Conservation (phyloP, 2,797 vertebrate genomes). For the Sebastolobus alascanus region DNA sequence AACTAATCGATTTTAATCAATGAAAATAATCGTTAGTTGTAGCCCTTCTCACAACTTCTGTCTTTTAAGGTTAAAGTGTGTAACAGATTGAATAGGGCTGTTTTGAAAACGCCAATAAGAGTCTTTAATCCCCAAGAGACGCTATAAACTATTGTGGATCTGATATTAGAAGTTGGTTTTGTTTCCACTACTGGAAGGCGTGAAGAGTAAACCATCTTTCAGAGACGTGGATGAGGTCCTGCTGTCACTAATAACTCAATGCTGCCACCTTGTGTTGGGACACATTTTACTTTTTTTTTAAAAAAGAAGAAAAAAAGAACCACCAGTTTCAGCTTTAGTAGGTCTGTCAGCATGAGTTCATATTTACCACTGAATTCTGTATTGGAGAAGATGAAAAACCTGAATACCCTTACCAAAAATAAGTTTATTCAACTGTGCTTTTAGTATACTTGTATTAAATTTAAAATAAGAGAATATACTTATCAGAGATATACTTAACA, state of each 20-base stretch:
- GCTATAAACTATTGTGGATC: background rate
- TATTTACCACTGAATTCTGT: conserved; percentile 18
- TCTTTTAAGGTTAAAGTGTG: background rate
- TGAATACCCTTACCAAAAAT: background rate
- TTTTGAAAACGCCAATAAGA: background rate
- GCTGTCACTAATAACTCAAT: conserved; percentile 75
- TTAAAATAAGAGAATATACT: no score
- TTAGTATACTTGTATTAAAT: no score
- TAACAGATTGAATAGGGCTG: background rate
- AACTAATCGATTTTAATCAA: no score
- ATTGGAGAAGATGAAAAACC: background rate
- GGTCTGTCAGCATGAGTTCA: conserved; percentile 10
- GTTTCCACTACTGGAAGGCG: conserved; percentile 19
- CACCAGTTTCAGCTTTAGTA: background rate
- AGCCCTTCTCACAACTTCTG: background rate
- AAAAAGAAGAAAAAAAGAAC: background rate
- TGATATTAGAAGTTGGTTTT: conserved; percentile 28
- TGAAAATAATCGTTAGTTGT: no score
- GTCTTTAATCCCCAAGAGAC: background rate
- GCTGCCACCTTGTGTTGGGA: conserved; percentile 82
- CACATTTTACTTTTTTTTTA: background rate
- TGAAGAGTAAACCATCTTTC: conserved; percentile 7
- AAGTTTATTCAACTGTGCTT: no score
- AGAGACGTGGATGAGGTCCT: background rate
- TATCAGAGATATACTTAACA: no score